Evolutionary conservation across 2,888 invertebrate genomes (phyloP).

Genomic region (Nemotelus pantherinus): DNA sequence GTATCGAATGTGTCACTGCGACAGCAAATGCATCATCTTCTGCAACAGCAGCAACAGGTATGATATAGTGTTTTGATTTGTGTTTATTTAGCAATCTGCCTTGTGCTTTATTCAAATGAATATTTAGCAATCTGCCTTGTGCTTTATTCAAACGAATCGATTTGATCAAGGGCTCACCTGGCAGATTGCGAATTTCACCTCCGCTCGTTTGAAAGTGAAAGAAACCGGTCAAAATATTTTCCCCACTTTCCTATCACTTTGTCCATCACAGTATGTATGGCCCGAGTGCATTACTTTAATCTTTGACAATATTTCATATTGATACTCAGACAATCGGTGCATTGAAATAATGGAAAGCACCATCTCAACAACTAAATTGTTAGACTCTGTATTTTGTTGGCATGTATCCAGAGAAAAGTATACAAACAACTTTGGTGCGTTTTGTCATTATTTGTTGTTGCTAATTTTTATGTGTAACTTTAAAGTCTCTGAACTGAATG

Average conservation of each 20-base stretch:
- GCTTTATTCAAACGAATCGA: neutral
- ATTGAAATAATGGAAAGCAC: too few relatives aligned
- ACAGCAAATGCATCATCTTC: slow-evolving; percentile 74
- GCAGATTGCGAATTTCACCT: neutral
- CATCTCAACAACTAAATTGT: too few relatives aligned
- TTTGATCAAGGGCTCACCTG: neutral
- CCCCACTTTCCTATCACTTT: neutral
- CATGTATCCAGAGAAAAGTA: too few relatives aligned
- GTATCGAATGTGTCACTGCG: slow-evolving; percentile 58
- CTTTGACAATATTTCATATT: too few relatives aligned
- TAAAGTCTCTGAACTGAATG: too few relatives aligned
- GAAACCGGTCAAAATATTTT: neutral
- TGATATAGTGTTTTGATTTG: slow-evolving; percentile 20
- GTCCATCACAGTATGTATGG: neutral
- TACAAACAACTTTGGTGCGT: too few relatives aligned
- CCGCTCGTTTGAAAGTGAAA: neutral
- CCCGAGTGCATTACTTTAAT: too few relatives aligned
- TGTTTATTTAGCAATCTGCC: neutral
- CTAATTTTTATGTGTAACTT: too few relatives aligned
- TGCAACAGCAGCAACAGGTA: slow-evolving; percentile 69
- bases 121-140: neutral
- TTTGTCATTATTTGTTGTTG: too few relatives aligned
- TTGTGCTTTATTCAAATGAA: neutral
- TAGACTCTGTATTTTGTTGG: too few relatives aligned
- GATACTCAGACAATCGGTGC: too few relatives aligned